These are phyloP conservation scores for Eupeodes corollae DNA, from an alignment of 1,140 invertebrate species.

Conservation along the genomic window DNA sequence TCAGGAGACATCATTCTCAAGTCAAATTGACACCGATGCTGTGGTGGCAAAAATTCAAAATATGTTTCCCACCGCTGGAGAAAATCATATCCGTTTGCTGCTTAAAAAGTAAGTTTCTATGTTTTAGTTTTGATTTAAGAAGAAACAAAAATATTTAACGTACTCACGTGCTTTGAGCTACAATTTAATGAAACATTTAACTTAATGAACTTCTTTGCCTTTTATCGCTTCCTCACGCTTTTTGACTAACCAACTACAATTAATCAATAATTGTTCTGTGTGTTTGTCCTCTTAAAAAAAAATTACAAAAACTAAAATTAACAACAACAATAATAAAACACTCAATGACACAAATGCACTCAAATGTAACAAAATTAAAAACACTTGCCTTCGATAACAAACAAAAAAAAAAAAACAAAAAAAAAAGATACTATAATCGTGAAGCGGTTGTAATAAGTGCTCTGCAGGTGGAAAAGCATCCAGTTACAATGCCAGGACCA, in stretches of 20 bases:
- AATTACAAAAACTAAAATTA: no score
- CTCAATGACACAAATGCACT: no score
- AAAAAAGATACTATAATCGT: conserved; percentile 72
- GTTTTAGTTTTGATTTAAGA: neutral
- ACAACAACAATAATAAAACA: no score
- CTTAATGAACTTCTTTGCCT: neutral
- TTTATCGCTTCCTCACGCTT: neutral
- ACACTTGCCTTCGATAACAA: no score
- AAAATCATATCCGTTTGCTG: conserved; percentile 74
- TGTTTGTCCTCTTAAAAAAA: neutral
- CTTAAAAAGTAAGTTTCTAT: conserved; percentile 68
- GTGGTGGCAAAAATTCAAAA: conserved; percentile 71
- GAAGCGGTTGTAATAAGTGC: conserved; percentile 87
- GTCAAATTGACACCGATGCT: conserved; percentile 52
- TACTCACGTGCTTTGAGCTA: no score
- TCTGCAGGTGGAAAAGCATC: conserved; percentile 84
- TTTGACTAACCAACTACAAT: neutral
- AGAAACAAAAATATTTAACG: no score
- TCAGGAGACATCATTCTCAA: conserved; percentile 54
- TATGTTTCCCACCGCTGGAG: conserved; percentile 84
- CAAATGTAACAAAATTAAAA: no score
- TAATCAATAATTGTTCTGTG: no score
- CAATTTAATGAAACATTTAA: neutral
- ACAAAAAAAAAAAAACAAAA: no score
- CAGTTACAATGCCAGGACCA: conserved; percentile 73